phyloP scores from a whole-genome alignment of 2,113 vertebrate species.

The Psammodynastes pulverulentus region DNA sequence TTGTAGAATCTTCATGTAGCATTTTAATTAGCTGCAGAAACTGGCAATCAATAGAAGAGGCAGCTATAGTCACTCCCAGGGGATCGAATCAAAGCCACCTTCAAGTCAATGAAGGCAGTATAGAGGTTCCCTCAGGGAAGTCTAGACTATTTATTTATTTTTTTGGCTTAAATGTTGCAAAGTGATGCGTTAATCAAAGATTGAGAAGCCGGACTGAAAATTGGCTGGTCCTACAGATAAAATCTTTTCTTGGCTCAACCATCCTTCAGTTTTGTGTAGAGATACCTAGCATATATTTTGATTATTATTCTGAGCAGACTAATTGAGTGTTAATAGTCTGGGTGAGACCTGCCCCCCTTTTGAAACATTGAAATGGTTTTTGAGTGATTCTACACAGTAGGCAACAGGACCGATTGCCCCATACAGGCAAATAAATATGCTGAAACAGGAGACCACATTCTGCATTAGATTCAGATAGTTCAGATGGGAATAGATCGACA shows the following conservation, averaged over 20 bases:
- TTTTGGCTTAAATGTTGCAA: background rate
- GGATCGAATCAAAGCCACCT: background rate
- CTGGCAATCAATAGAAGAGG: background rate
- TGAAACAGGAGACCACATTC: background rate
- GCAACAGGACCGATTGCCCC: background rate
- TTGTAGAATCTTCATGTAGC: background rate
- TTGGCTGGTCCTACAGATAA: background rate
- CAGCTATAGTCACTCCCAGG: background rate
- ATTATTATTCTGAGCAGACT: background rate
- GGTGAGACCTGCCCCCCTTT: background rate
- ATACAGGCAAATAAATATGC: background rate
- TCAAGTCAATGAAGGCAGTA: background rate
- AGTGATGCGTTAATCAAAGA: background rate
- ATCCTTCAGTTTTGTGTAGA: background rate
- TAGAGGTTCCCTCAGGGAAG: background rate
- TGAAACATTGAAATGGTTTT: background rate
- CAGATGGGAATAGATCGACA: background rate
- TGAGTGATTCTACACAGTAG: background rate
- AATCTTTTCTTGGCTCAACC: background rate
- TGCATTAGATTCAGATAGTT: background rate
- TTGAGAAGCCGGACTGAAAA: background rate
- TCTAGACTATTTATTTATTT: background rate
- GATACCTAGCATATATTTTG: background rate
- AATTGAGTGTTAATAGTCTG: background rate
- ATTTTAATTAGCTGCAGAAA: background rate